These are phyloP conservation scores for Onychostoma macrolepis DNA, from an alignment of 2,113 vertebrate genomes.

Conservation along the genomic window DNA sequence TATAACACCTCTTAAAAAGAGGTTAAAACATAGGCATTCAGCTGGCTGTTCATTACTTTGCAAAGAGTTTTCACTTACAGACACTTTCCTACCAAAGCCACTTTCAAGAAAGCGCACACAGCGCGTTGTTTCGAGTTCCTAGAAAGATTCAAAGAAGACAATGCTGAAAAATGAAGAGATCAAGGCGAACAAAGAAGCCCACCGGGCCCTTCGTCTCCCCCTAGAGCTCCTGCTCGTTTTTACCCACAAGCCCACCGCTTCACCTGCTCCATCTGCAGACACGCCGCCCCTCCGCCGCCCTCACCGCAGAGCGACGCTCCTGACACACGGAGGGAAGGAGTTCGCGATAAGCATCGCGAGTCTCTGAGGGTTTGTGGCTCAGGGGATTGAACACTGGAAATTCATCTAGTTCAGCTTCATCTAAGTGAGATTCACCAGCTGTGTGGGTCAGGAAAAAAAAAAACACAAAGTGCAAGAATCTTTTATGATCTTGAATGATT, in stretches of 20 bases:
- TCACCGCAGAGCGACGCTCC: constrained; percentile 14
- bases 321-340: neutral
- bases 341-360: neutral
- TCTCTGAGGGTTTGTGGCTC: constrained; percentile 20
- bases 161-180: neutral
- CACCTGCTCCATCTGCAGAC: constrained; percentile 25
- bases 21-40: no score
- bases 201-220: constrained; percentile 19
- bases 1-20: no score
- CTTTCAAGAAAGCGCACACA: neutral
- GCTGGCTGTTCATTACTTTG: neutral
- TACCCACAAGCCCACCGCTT: constrained; percentile 29
- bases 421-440: constrained; percentile 21
- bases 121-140: constrained; percentile 24
- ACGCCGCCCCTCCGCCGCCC: neutral
- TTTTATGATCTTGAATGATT: constrained; percentile 5
- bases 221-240: constrained; percentile 21
- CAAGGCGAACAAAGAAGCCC: constrained; percentile 10
- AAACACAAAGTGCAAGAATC: neutral
- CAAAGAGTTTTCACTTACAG: neutral
- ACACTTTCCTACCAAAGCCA: constrained; percentile 15
- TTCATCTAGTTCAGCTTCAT: constrained; percentile 27
- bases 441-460: constrained; percentile 23
- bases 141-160: constrained; percentile 19
- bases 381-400: constrained; percentile 1